These are phyloP conservation scores for Casuarius casuarius DNA, from an alignment of 2,113 vertebrate species.

Conservation along the genomic window DNA sequence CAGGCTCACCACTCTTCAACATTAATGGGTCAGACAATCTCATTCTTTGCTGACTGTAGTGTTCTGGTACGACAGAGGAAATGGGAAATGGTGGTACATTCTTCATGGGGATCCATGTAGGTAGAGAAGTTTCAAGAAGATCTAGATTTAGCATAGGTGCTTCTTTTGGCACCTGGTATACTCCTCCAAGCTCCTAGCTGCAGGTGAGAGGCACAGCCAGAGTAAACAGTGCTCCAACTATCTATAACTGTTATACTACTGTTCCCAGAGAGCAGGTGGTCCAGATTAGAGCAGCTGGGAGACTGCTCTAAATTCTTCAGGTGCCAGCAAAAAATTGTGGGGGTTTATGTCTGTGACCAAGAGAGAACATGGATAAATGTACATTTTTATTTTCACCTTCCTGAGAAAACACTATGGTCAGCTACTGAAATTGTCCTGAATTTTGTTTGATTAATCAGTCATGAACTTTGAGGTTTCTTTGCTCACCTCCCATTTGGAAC, in stretches of 20 bases:
- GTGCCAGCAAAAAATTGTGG: neutral
- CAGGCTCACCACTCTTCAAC: neutral
- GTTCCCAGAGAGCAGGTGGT: neutral
- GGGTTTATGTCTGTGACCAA: neutral
- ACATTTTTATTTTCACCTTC: neutral
- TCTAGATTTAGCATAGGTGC: neutral
- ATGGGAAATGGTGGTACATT: neutral
- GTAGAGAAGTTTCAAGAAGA: neutral
- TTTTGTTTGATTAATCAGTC: neutral
- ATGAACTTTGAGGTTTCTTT: no score
- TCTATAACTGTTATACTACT: no score
- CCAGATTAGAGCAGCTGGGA: neutral
- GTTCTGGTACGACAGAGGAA: neutral
- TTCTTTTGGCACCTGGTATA: neutral
- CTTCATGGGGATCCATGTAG: rapidly evolving
- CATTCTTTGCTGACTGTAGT: neutral
- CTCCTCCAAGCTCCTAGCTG: neutral
- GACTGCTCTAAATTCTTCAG: neutral
- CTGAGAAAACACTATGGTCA: neutral
- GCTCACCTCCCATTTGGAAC: no score
- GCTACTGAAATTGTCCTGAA: neutral
- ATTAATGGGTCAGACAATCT: neutral
- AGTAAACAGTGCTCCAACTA: no score
- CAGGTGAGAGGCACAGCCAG: neutral
- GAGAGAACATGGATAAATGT: neutral